Base-by-base conservation (phyloP, 1,140 invertebrate species). In the Periplaneta americana region DNA sequence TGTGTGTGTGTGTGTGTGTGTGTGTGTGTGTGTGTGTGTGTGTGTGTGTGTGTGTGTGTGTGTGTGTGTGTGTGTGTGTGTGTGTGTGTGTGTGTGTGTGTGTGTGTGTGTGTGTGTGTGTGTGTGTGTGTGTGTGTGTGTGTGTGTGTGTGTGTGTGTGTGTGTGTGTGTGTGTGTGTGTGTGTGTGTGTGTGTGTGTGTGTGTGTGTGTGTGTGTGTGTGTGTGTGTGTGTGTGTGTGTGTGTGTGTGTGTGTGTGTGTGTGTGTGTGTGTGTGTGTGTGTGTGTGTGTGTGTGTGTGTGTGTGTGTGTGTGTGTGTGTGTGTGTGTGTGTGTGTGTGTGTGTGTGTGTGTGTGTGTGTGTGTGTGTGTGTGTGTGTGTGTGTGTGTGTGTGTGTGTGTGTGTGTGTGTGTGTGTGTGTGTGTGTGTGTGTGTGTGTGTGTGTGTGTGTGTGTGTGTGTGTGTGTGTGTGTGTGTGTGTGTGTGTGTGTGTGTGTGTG, bases 201-300 rank as follows among this genome's bases (percentile, higher is more conserved):
- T 83, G 79, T 84, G 74, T 83, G 79, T 83, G 79, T 84, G 80
- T 83, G 79, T 83, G 82, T 83, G 79, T 83, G 82, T 83, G 82
- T 84, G 79, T 83, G 82, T 83, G 75, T 83, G 48, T 79, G 75
- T 83, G 39, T 82, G 75, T 83, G 75, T 57, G 39, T 57, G 39
- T 57, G 39, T 57, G 39, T 57, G 39, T 57, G 39, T 57, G 39
- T 77, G 57, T 84, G 74, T 83, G 81, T 81, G 78, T 83, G 77
- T 76, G 37, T 84, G 78, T 83, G 76, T 89, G 34, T 34, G 85
- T 85, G 84, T 85, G 84, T 83, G 83, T 83, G 80, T 81, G 83
- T 84, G 83, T 85, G 82, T 39, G 85, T 74, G 32, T 84, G 84
- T 81, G 84, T 85, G 80, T 85, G 84, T 57, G 84, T 85, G 81